Evolutionary conservation across 1,140 invertebrate species (phyloP).

Genomic region (Caenorhabditis tropicalis): DNA sequence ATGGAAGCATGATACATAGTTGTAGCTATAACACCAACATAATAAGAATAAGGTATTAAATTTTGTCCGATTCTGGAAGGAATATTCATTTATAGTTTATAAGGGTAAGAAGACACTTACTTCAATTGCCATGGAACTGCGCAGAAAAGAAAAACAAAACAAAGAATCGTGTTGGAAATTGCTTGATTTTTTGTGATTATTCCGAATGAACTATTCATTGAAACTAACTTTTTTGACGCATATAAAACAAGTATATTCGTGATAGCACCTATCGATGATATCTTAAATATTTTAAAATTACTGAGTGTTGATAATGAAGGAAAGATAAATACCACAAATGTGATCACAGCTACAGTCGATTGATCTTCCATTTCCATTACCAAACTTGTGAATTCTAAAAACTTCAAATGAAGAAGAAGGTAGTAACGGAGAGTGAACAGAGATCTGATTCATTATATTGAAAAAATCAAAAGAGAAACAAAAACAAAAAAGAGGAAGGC

Average conservation of each 20-base stretch:
- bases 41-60: background rate
- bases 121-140: background rate
- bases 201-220: background rate
- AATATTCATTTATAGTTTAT: no score
- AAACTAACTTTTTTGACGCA: background rate
- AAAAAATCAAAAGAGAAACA: no score
- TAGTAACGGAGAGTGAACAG: no score
- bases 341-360: background rate
- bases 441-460: no score
- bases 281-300: background rate
- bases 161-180: background rate
- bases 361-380: background rate
- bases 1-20: background rate
- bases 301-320: background rate
- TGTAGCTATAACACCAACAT: background rate
- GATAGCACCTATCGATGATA: background rate
- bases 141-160: background rate
- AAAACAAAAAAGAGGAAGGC: no score
- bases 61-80: background rate
- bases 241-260: background rate
- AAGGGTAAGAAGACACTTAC: background rate
- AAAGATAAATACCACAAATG: background rate
- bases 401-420: no score
- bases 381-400: background rate
- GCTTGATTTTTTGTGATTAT: background rate